phyloP scores from a whole-genome alignment of 2,113 vertebrate genomes.

The Ahaetulla prasina region DNA sequence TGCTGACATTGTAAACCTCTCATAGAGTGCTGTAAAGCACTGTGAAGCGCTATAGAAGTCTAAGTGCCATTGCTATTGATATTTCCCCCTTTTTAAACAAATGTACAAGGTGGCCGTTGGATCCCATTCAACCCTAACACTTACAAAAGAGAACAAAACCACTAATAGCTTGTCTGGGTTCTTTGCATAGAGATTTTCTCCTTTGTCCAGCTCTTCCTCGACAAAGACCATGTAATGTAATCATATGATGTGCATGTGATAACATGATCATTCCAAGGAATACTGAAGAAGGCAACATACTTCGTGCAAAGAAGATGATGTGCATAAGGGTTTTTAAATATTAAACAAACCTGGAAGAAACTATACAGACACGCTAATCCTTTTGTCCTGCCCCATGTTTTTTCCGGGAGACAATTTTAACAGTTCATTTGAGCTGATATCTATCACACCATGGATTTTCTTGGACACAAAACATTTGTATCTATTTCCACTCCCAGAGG shows the following conservation, averaged over 20 bases:
- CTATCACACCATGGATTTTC: neutral
- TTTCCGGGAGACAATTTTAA: neutral
- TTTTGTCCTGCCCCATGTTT: neutral
- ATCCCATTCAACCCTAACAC: neutral
- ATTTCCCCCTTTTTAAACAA: neutral
- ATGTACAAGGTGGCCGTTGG: neutral
- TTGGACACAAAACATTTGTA: neutral
- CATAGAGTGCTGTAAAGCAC: no score
- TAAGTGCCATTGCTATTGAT: no score
- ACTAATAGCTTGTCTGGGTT: neutral
- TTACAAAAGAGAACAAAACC: neutral
- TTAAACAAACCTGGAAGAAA: neutral
- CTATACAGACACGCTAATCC: neutral
- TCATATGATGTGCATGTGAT: neutral
- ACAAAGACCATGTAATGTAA: neutral
- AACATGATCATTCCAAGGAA: neutral
- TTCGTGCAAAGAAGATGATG: neutral
- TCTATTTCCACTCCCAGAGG: neutral
- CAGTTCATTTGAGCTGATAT: neutral
- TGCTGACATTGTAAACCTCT: no score
- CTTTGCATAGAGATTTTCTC: neutral
- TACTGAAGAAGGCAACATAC: neutral
- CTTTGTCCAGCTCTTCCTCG: neutral
- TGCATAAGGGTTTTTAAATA: neutral
- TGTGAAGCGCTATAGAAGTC: no score